Conservation (phyloP, 2,888 invertebrate genomes). For the Diabrotica balteata region DNA sequence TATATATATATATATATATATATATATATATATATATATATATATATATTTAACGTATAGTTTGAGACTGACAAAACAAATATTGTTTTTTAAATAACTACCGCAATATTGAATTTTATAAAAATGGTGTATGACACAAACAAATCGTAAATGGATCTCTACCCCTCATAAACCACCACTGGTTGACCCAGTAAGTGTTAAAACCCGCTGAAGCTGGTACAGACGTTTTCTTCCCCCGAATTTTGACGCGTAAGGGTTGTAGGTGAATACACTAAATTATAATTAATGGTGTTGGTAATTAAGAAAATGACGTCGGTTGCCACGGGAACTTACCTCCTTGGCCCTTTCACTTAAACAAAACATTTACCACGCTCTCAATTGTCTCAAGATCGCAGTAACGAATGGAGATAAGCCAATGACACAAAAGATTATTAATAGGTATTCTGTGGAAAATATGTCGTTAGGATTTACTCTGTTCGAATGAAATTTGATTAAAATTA, state of each 20-base stretch:
- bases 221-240: background rate
- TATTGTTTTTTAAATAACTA: no score
- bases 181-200: no score
- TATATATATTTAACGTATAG: no score
- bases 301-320: slow-evolving; percentile 6
- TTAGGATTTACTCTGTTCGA: background rate
- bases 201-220: slow-evolving; percentile 1
- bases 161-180: no score
- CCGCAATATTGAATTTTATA: no score
- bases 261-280: slow-evolving; percentile 6
- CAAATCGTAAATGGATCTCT: no score
- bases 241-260: background rate
- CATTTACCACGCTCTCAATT: slow-evolving; percentile 4
- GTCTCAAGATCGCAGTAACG: background rate
- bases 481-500: background rate
- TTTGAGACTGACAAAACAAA: no score
- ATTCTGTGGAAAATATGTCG: background rate
- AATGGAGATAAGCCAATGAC: background rate
- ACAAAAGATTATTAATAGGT: slow-evolving; percentile 1
- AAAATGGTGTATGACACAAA: no score
- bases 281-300: slow-evolving; percentile 6
- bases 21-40: no score
- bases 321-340: slow-evolving; percentile 4
- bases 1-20: no score
- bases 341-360: slow-evolving; percentile 7